Evolutionary conservation across 2,113 vertebrate genomes (phyloP), one percentile per base, ranked within the genome.

Genomic region (Vicugna pacos): DNA sequence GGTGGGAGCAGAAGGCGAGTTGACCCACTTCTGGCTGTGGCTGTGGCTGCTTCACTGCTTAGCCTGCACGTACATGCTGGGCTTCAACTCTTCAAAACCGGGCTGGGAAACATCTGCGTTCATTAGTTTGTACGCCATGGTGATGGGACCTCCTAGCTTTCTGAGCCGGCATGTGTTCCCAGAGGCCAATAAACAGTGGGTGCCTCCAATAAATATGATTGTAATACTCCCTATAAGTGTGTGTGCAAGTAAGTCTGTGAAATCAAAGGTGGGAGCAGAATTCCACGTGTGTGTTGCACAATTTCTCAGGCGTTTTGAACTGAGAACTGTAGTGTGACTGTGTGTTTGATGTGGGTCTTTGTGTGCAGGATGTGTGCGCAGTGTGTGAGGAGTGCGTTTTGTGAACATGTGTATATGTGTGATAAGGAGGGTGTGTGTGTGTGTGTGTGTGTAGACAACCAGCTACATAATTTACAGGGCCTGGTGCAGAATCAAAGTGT

Each of bases 181-280:
- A 94, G 91, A 60, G 97, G 96, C 96, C 94, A 95, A 93, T 76
- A 83, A 94, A 94, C 89, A 94, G 73, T 96, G 96, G 93, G 69
- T 94, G 93, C 30, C 73, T 93, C 86, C 64, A 92, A 80, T 94
- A 95, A 97, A 86, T 56, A 88, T n/a, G 89, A 46, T 93, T 96
- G 93, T 93, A 87, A n/a, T 67, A 28, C 67, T 93, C 19, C 5
- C 1, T 16, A 38, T 79, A 89, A 93, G 95, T 48, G 46, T 38
- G 65, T 42, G 32, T 22, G 28, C 70, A 79, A 77, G 81, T 76
- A 80, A 69, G 26, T 3, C 35, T 19, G 30, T 30, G 73, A 82
- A 95, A 58, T 22, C 35, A 84, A 93, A 93, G 79, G 52, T 64
- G 32, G 90, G 48, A 48, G 52, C 72, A 30, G 46, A 35, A 42